Base-by-base conservation (phyloP, 2,888 invertebrate species). In the Cheiracanthium punctorium region DNA sequence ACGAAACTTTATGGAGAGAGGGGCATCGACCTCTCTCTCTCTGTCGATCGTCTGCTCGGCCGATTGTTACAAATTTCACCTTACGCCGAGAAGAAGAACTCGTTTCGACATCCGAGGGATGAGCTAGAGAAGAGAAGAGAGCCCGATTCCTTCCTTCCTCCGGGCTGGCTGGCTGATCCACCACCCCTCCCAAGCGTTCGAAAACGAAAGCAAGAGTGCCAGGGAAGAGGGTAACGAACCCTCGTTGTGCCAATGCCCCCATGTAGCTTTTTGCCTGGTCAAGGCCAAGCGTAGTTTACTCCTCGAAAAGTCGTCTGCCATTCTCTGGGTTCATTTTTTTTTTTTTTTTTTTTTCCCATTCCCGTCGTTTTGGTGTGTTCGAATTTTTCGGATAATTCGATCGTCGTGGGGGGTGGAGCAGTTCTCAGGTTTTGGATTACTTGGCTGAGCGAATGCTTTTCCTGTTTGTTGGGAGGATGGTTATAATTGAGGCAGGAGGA, bases 181-280 rank as follows among this genome's bases (percentile, higher is more conserved):
- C 73, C n/a, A 37, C 37, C 41, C 81, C 74, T 30, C 14, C 58
- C 17, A 67, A 2, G 28, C 33, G 37, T 20, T 29, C 37, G 67
- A 69, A 80, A 81, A 74, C 81, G 81, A 81, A 81, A 81, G 81
- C 81, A 81, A 74, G 81, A 81, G 79, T 52, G 41, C 29, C 24
- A 24, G 52, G 52, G 29, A 1, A 24, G 24, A 12, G 58, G 58
- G 20, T 5, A 58, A 58, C 58, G 58, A 58, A 58, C 58, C 24
- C 24, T 5, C 24, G 14, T 20, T 58, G 58, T 58, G 58, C 58
- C 24, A 58, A 24, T 58, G 58, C 58, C 58, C 58, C 58, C 24
- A n/a, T n/a, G n/a, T n/a, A n/a, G n/a, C 20, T 58, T 24, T 58
- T 58, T 58, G 14, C 58, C 58, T 58, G 58, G 58, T 58, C 58